Base-by-base conservation (phyloP, 2,888 invertebrate genomes). In the Machimus rusticus region DNA sequence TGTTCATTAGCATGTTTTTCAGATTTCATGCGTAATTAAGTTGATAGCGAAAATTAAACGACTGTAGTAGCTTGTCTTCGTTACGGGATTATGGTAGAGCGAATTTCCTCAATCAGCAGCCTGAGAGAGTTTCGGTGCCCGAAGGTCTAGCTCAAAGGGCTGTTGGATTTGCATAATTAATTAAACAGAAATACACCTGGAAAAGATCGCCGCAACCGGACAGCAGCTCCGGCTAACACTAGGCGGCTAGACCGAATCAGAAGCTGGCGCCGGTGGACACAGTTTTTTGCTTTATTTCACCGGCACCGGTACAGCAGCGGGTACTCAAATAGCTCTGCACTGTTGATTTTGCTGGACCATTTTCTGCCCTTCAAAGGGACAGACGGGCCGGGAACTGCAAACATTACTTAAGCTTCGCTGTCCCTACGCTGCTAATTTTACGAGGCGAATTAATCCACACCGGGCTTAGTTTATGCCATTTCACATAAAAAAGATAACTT, bases 1-100 rank as follows among this genome's bases (percentile, higher is more conserved):
- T 78, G 78, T 43, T 78, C 78, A 78, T 78, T 78, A 78, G 78
- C 78, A 78, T 78, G 78, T 78, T 78, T 78, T 78, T 78, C 78
- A 78, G 43, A 78, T 78, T 78, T 78, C 43, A 78, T 78, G 43
- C 78, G 78, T 78, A 78, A 39, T 78, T 78, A 78, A 78, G 39
- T 39, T 78, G 37, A 78, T 78, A 78, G 43, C 39, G 19, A 46
- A 66, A 78, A 78, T 78, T 78, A 78, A 78, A 43, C 37, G 43
- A 4, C 14, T 46, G 43, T 12, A 78, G 78, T 43, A 19, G 9
- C 28, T 46, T 16, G 37, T 78, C 78, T 78, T 43, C 78, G 43
- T 78, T 78, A 78, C 39, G 2, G 39, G 78, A 19, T 78, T 23
- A 78, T 78, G 78, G n/a, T 23, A 23, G 78, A 78, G 78, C 39